phyloP scores from a whole-genome alignment of 1,140 invertebrate genomes.

The Drosophila equinoxialis region DNA sequence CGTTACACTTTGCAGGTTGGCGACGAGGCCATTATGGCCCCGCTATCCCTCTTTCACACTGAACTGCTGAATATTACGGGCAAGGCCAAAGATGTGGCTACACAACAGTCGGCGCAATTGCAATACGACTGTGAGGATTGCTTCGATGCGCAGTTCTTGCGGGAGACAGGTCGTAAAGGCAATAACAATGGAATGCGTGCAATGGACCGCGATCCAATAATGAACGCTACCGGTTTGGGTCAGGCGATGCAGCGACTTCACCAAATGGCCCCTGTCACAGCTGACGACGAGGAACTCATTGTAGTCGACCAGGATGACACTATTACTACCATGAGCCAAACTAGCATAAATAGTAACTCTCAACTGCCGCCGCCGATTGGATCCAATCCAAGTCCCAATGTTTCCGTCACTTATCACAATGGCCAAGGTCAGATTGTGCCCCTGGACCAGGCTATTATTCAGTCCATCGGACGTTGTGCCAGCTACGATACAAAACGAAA shows the following conservation, averaged over 20 bases:
- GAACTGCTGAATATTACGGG: constrained; percentile 94
- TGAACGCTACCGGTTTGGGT: constrained; percentile 70
- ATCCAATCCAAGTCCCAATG: not conserved
- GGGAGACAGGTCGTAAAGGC: constrained; percentile 88
- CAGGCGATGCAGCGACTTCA: constrained; percentile 68
- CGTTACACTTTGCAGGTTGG: constrained; percentile 93
- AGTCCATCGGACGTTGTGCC: constrained; percentile 94
- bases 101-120: constrained; percentile 89
- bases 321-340: constrained; percentile 18
- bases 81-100: constrained; percentile 84
- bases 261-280: constrained; percentile 59
- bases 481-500: constrained; percentile 95
- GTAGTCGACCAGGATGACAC: constrained; percentile 90
- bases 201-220: constrained; percentile 47
- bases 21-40: constrained; percentile 96
- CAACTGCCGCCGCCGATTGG: not conserved
- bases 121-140: constrained; percentile 95
- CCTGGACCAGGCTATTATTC: constrained; percentile 94
- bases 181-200: constrained; percentile 85
- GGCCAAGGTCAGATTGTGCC: constrained; percentile 91
- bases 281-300: constrained; percentile 90
- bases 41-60: constrained; percentile 93
- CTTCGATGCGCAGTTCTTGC: constrained; percentile 95
- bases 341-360: constrained; percentile 36
- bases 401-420: constrained; percentile 84